Conservation (phyloP, 2,113 vertebrate genomes). For the Pelusios castaneus region DNA sequence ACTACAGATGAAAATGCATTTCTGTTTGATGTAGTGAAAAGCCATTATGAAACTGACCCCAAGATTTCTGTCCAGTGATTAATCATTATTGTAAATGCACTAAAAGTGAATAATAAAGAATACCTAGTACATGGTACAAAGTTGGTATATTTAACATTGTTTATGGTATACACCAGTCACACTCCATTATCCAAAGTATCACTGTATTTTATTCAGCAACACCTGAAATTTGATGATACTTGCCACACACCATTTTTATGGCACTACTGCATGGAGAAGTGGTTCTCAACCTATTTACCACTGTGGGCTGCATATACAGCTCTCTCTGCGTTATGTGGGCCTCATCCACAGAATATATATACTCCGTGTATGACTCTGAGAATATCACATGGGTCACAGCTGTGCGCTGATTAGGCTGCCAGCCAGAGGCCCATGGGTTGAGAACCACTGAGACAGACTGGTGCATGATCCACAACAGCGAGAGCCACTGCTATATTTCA, state of each 20-base stretch:
- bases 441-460: too few relatives aligned
- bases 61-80: neutral
- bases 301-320: too few relatives aligned
- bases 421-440: too few relatives aligned
- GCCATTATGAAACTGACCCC: neutral
- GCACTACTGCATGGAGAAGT: neutral
- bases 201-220: neutral
- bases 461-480: neutral
- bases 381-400: too few relatives aligned
- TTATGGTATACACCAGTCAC: neutral
- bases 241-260: neutral
- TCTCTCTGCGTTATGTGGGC: too few relatives aligned
- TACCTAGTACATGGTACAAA: neutral
- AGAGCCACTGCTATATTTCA: neutral
- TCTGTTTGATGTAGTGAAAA: neutral
- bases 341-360: too few relatives aligned
- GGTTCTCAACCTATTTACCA: too few relatives aligned
- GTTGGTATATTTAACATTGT: neutral
- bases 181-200: neutral
- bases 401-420: too few relatives aligned
- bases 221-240: neutral
- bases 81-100: neutral
- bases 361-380: too few relatives aligned
- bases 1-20: neutral
- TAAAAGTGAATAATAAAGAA: neutral